Evolutionary conservation across 2,797 vertebrate species (phyloP).

Genomic region (Loriculus beryllinus): DNA sequence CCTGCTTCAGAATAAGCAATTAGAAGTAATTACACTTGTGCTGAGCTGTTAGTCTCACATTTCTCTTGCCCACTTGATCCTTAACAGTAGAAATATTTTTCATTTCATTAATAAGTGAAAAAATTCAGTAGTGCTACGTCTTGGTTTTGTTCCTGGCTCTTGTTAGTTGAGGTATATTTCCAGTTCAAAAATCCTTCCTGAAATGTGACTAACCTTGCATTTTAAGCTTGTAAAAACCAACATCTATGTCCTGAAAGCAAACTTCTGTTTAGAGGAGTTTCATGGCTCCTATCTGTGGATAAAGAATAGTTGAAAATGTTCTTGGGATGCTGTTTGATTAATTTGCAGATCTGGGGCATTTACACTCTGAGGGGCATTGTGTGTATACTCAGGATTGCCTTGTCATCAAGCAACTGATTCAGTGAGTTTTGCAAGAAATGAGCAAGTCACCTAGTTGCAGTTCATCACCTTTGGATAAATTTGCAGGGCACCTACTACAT

Average conservation of each 20-base stretch:
- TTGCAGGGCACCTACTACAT: not conserved
- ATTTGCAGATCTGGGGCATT: not conserved
- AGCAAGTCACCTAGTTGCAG: not conserved
- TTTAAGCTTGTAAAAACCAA: not conserved
- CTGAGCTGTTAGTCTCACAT: not conserved
- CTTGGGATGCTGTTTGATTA: not conserved
- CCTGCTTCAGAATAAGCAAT: not conserved
- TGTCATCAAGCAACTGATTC: not conserved
- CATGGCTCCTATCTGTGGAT: not conserved
- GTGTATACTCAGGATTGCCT: rapidly evolving
- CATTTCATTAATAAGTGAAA: not conserved
- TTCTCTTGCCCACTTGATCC: not conserved
- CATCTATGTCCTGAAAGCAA: not conserved
- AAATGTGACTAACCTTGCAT: not conserved
- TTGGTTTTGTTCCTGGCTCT: not conserved
- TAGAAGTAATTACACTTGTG: not conserved
- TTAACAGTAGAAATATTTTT: not conserved
- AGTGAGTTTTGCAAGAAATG: not conserved
- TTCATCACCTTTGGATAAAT: not conserved
- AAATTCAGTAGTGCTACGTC: not conserved
- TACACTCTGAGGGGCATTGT: not conserved
- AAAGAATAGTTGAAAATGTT: not conserved
- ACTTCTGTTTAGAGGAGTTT: not conserved
- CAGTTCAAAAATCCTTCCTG: not conserved
- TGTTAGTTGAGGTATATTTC: not conserved